phyloP scores from a whole-genome alignment of 2,113 vertebrate genomes.

The Upupa epops region DNA sequence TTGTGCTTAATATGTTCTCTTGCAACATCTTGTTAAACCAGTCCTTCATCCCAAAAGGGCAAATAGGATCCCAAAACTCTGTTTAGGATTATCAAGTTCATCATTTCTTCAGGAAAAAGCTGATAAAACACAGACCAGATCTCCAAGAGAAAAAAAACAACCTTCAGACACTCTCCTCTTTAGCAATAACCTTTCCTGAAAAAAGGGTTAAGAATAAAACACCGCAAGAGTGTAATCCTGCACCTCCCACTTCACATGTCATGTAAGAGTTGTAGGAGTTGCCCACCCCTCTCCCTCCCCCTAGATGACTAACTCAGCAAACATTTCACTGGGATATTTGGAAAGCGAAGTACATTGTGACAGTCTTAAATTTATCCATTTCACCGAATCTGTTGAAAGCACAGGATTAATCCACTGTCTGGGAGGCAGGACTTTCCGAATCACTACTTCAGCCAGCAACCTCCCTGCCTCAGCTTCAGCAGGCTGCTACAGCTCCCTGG shows the following conservation, averaged over 20 bases:
- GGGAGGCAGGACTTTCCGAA: background rate
- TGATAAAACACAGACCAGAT: background rate
- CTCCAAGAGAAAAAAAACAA: background rate
- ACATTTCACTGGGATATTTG: background rate
- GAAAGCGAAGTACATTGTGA: background rate
- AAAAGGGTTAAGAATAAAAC: background rate
- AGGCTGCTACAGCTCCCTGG: background rate
- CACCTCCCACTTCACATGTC: background rate
- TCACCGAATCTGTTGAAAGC: background rate
- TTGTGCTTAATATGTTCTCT: background rate
- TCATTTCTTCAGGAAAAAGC: background rate
- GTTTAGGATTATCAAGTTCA: background rate
- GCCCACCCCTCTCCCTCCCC: background rate
- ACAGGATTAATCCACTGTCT: background rate
- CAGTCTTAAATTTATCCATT: background rate
- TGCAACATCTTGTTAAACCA: background rate
- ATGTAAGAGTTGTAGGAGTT: background rate
- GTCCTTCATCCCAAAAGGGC: background rate
- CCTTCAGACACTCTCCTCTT: background rate
- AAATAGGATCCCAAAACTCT: background rate
- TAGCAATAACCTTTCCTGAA: background rate
- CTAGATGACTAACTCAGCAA: slow-evolving; percentile 1
- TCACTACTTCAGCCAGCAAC: background rate
- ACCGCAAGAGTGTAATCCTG: background rate
- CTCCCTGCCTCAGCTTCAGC: background rate